Evolutionary conservation across 1,140 invertebrate genomes (phyloP), one percentile per base, ranked within the genome.

Genomic region (Andricus grossulariae): DNA sequence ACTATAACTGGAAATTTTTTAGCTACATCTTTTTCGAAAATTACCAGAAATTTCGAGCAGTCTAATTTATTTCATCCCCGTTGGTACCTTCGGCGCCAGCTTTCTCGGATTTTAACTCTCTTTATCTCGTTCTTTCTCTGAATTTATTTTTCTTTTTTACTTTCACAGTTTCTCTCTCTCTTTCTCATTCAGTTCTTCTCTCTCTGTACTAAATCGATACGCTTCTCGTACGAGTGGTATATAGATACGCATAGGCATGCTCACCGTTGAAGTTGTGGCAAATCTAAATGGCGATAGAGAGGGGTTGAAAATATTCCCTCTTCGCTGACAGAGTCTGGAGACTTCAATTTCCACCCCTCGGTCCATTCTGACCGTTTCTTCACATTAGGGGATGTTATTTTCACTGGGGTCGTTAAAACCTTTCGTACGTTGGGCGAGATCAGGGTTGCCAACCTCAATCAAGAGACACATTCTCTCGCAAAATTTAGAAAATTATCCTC

Each of bases 131-230:
- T 73, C 72, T 79, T 78, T 70, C 19, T 73, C 73, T 71, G 72
- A 76, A 80, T 75, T 79, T 80, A 86, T 80, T 83, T 78, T 79
- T 82, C 78, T 66, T 75, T 74, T 49, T 81, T 79, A 71, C 77
- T 71, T 71, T 82, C 74, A 80, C 71, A 60, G 32, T 78, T 77
- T 72, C 50, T 49, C 54, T 72, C 74, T 76, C 16, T 57, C 51
- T 72, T 25, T 75, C 75, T 74, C 54, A 70, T 80, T 75, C 76
- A 72, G 74, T 57, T 81, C 77, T 76, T 76, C 74, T 84, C 82
- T 76, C 86, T 84, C 86, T 84, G 87, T 84, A 86, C 84, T 83
- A 86, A 87, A 90, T 90, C 89, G 89, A 90, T 90, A 90, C 75
- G 80, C 74, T 57, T 77, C 75, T 84, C 75, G 77, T 76, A 75